These are phyloP conservation scores for Cairina moschata DNA, from an alignment of 2,113 vertebrate genomes.

Conservation along the genomic window DNA sequence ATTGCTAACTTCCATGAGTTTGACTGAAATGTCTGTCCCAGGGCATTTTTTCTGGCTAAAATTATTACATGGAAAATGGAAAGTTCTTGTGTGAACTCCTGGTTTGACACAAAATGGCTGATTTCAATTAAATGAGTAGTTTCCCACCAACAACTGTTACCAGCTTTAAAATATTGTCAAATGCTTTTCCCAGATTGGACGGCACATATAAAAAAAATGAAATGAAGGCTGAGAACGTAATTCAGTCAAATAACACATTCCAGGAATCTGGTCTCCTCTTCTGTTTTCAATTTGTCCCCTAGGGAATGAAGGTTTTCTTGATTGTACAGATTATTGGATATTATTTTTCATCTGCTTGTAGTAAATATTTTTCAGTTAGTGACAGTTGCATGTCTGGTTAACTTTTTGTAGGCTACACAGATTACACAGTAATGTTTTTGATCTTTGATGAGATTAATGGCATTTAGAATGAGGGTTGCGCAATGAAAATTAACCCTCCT, in stretches of 20 bases:
- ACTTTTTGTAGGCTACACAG: background rate
- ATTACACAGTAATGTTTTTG: conserved; percentile 28
- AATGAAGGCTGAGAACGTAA: background rate
- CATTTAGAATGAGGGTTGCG: background rate
- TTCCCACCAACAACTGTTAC: background rate
- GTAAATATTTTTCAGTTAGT: conserved; percentile 48
- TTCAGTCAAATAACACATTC: background rate
- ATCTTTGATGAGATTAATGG: conserved; percentile 13
- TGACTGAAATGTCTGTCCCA: background rate
- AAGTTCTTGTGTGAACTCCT: background rate
- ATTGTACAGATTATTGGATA: background rate
- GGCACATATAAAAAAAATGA: background rate
- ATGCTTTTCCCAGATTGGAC: background rate
- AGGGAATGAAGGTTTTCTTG: conserved; percentile 3
- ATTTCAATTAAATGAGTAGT: background rate
- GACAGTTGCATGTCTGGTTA: conserved; percentile 41
- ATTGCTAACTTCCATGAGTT: background rate
- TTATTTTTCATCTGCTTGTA: conserved; percentile 29
- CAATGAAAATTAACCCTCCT: background rate
- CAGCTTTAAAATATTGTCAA: background rate
- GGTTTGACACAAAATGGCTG: background rate
- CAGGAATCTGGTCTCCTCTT: conserved; percentile 19
- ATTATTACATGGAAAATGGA: background rate
- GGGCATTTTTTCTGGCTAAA: background rate
- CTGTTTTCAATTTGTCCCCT: conserved; percentile 56